A percentile compares a stretch with the other conserved stretches of the same genome.
Evolutionary conservation across 2,113 vertebrate species (phyloP).

Genomic region (Syngnathus floridae): DNA sequence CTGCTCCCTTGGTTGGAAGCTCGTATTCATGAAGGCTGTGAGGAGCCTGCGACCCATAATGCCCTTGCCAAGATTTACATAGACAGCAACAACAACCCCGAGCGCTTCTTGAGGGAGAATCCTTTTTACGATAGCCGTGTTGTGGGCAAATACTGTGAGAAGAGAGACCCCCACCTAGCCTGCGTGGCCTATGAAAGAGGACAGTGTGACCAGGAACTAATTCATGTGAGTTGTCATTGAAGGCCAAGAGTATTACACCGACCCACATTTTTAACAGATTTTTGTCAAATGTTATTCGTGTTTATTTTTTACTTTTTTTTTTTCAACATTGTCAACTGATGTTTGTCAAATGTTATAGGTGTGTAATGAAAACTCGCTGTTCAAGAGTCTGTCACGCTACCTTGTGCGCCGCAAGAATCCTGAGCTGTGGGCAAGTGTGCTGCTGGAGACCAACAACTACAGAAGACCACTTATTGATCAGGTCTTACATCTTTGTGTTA

Average conservation of each 20-base stretch:
- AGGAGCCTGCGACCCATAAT: conserved; percentile 96
- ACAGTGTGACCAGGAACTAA: conserved; percentile 95
- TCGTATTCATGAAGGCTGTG: conserved; percentile 95
- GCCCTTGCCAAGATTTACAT: conserved; percentile 98
- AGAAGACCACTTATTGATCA: conserved; percentile 95
- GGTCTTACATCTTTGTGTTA: conserved; percentile 57
- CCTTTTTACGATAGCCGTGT: conserved; percentile 95
- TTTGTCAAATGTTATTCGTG: conserved; percentile 67
- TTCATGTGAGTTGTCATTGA: conserved; percentile 76
- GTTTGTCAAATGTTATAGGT: conserved; percentile 68
- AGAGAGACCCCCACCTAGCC: conserved; percentile 95
- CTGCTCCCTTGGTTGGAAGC: conserved; percentile 95
- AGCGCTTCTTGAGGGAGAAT: conserved; percentile 94
- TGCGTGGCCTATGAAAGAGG: conserved; percentile 97
- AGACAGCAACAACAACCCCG: conserved; percentile 98
- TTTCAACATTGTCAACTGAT: not conserved
- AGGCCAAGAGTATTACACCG: not conserved
- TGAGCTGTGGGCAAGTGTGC: conserved; percentile 93
- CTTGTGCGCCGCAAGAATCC: conserved; percentile 93
- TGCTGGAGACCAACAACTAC: conserved; percentile 94
- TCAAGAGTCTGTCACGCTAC: conserved; percentile 97
- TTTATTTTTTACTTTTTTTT: conserved; percentile 64
- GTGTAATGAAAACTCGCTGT: conserved; percentile 98
- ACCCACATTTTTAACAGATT: not conserved
- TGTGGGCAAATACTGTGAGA: conserved; percentile 98